These are phyloP conservation scores for Ridgeia piscesae DNA, from an alignment of 1,140 invertebrate genomes.

Conservation along the genomic window DNA sequence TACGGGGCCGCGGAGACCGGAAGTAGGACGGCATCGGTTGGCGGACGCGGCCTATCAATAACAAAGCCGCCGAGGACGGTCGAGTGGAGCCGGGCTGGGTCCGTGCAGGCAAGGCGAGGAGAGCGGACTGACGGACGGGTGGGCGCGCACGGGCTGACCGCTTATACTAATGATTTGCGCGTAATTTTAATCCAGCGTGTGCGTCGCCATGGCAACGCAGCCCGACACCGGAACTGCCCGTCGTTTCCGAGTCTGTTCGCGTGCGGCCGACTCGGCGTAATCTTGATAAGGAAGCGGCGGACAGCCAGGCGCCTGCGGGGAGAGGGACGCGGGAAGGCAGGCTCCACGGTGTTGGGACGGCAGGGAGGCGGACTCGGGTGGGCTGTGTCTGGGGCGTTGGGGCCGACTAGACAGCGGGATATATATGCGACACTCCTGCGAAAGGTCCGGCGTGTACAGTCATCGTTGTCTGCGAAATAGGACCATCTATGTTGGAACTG, in stretches of 20 bases:
- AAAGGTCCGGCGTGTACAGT: background rate
- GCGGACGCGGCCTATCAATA: background rate
- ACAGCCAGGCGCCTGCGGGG: background rate
- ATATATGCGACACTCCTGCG: background rate
- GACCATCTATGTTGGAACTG: background rate
- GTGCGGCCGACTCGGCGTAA: background rate
- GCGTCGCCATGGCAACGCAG: background rate
- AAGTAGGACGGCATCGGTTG: background rate
- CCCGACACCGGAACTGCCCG: constrained; percentile 1
- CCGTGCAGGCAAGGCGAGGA: background rate
- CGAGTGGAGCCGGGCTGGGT: background rate
- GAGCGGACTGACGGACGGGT: no score
- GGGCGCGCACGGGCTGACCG: background rate
- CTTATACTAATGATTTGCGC: background rate
- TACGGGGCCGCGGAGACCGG: background rate
- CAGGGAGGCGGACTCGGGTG: background rate
- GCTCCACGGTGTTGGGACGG: background rate
- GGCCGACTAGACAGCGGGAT: background rate
- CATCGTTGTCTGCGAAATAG: background rate
- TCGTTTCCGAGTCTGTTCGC: background rate
- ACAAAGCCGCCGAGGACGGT: background rate
- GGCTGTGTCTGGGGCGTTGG: no score
- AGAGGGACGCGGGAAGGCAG: background rate
- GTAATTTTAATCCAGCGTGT: background rate
- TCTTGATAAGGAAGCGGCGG: background rate